phyloP scores from a whole-genome alignment of 2,888 invertebrate species.

The Syrphus vitripennis region DNA sequence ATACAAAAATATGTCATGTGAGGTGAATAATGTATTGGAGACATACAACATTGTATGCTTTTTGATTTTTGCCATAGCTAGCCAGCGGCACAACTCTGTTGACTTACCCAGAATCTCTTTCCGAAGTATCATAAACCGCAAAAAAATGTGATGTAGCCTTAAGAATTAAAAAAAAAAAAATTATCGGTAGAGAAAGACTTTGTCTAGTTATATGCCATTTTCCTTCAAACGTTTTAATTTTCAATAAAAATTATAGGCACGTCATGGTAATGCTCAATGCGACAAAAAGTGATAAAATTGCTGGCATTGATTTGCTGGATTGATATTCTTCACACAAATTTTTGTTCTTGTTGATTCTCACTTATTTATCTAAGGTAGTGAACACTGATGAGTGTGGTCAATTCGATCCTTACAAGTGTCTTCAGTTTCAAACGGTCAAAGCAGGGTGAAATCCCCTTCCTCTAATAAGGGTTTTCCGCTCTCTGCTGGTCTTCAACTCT shows the following conservation, averaged over 20 bases:
- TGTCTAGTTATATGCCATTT: neutral
- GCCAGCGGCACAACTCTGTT: too few species aligned
- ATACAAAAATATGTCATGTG: constrained; percentile 58
- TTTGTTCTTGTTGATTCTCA: neutral
- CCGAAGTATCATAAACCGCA: neutral
- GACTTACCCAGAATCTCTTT: too few species aligned
- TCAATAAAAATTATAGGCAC: neutral
- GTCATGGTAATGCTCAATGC: too few species aligned
- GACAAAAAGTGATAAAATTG: too few species aligned
- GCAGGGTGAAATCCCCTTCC: too few species aligned
- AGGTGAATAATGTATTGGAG: neutral
- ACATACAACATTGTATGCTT: constrained; percentile 5
- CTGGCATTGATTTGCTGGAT: too few species aligned
- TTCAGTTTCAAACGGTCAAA: too few species aligned
- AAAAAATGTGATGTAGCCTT: neutral
- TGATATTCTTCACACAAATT: neutral
- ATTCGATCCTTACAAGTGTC: too few species aligned
- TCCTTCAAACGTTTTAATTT: neutral
- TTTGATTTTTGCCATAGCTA: neutral
- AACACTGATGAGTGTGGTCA: too few species aligned
- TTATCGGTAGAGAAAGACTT: neutral
- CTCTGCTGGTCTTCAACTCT: too few species aligned
- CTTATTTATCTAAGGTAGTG: neutral
- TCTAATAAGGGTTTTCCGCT: too few species aligned
- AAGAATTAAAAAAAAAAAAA: neutral